These are phyloP conservation scores for Brachionus rubens DNA, from an alignment of 1,140 invertebrate genomes.

Conservation along the genomic window DNA sequence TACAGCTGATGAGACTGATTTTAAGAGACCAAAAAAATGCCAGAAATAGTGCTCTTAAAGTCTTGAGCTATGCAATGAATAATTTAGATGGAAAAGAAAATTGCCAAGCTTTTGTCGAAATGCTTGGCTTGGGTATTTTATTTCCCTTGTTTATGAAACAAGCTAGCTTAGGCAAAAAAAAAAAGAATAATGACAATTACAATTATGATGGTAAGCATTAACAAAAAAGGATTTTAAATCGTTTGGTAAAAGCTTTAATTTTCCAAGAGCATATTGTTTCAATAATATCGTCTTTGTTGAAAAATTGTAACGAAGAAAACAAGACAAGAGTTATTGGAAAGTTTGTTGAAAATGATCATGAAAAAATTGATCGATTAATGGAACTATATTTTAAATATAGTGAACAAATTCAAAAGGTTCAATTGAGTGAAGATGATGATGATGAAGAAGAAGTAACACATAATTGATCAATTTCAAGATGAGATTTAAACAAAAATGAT, in stretches of 20 bases:
- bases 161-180: slow-evolving; percentile 69
- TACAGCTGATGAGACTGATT: slow-evolving; percentile 95
- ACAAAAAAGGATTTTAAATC: not conserved
- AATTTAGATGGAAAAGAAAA: slow-evolving; percentile 87
- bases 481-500: no score
- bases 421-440: slow-evolving; percentile 12
- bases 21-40: slow-evolving; percentile 95
- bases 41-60: slow-evolving; percentile 90
- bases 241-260: not conserved
- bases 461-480: no score
- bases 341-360: slow-evolving; percentile 96
- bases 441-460: not conserved
- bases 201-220: slow-evolving; percentile 22
- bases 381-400: slow-evolving; percentile 41
- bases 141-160: slow-evolving; percentile 99
- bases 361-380: slow-evolving; percentile 67
- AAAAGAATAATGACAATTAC: slow-evolving; percentile 3
- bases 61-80: slow-evolving; percentile 89
- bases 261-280: slow-evolving; percentile 82
- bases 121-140: slow-evolving; percentile 87
- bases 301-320: slow-evolving; percentile 84
- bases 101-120: slow-evolving; percentile 97
- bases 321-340: slow-evolving; percentile 84
- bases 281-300: slow-evolving; percentile 86
- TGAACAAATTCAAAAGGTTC: slow-evolving; percentile 10